These are phyloP conservation scores for Delia radicum DNA, from an alignment of 1,140 invertebrate species.

Conservation along the genomic window DNA sequence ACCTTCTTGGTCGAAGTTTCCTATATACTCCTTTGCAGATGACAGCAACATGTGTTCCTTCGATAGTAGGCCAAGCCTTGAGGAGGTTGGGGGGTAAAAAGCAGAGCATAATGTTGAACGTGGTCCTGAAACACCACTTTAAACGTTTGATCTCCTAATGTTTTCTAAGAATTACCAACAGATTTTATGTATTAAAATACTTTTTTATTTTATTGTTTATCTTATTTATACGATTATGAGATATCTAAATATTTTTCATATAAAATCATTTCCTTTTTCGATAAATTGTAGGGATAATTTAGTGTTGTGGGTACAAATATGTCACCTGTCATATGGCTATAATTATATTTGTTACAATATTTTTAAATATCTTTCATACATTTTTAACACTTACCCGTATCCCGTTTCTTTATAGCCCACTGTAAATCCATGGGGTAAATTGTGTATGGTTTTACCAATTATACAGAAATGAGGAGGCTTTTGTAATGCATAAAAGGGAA, in stretches of 20 bases:
- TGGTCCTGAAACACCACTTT: too few species aligned
- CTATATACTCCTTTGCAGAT: too few species aligned
- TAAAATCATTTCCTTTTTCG: constrained; percentile 38
- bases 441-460: constrained; percentile 31
- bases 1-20: too few species aligned
- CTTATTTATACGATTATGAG: too few species aligned
- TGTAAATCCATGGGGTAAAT: constrained; percentile 40
- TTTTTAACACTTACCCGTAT: background rate
- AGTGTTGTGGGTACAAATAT: constrained; percentile 47
- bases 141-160: too few species aligned
- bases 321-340: constrained; percentile 39
- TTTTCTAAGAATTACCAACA: too few species aligned
- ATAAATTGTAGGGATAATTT: constrained; percentile 49
- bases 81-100: too few species aligned
- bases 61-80: too few species aligned
- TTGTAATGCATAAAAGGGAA: constrained; percentile 48
- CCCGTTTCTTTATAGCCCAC: constrained; percentile 45
- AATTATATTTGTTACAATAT: constrained; percentile 18
- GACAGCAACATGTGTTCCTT: too few species aligned
- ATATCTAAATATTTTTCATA: background rate
- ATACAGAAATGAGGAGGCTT: constrained; percentile 36
- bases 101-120: too few species aligned
- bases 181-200: too few species aligned
- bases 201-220: too few species aligned
- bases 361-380: background rate